Evolutionary conservation across 2,113 vertebrate species (phyloP).

Genomic region (Xiphophorus hellerii): DNA sequence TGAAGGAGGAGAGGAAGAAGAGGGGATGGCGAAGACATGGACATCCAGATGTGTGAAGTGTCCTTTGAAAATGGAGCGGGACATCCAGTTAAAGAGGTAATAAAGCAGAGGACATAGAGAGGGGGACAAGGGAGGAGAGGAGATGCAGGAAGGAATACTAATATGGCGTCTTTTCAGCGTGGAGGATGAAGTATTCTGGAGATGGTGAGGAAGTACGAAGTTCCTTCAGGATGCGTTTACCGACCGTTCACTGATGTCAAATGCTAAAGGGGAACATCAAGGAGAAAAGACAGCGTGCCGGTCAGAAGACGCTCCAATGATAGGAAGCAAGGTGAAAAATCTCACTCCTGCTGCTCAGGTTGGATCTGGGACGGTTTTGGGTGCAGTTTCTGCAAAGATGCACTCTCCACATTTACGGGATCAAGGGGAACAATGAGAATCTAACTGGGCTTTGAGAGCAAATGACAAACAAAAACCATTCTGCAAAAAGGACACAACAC

Average conservation of each 20-base stretch:
- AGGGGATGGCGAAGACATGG: constrained; percentile 7
- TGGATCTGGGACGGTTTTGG: background rate
- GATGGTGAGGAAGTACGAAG: background rate
- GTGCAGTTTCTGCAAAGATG: background rate
- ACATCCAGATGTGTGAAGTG: constrained; percentile 6
- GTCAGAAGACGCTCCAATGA: constrained; percentile 10
- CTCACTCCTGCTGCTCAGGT: background rate
- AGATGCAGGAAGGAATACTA: constrained; percentile 26
- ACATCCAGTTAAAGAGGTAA: constrained; percentile 32
- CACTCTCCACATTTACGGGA: background rate
- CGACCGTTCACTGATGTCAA: background rate
- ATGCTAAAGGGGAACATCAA: background rate
- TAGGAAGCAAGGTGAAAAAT: constrained; percentile 11
- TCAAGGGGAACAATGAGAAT: background rate
- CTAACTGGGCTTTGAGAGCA: background rate
- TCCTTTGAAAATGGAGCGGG: constrained; percentile 30
- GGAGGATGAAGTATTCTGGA: constrained; percentile 21
- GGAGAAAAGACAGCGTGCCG: background rate
- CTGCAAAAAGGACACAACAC: background rate
- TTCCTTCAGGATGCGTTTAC: background rate
- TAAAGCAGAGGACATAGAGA: constrained; percentile 44
- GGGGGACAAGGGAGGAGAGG: constrained; percentile 40
- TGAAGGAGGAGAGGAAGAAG: constrained; percentile 19
- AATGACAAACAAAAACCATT: background rate
- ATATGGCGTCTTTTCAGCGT: background rate